Evolutionary conservation across 2,113 vertebrate species (phyloP).

Genomic region (Lampris megalopsis): DNA sequence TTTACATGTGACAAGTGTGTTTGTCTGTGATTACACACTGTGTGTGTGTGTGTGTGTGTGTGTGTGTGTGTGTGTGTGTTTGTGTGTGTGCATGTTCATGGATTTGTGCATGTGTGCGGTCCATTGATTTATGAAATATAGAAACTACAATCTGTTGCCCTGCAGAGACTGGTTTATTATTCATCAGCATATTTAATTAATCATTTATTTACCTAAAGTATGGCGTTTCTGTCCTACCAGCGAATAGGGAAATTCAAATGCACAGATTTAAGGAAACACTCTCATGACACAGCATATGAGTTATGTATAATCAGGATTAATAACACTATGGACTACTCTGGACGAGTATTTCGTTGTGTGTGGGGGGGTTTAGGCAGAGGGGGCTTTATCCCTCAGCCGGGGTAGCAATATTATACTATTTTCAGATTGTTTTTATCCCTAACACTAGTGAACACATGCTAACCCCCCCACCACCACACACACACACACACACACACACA

Average conservation of each 20-base stretch:
- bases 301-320: constrained; percentile 62
- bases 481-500: constrained; percentile 26
- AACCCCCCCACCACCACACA: not conserved
- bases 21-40: constrained; percentile 29
- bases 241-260: not conserved
- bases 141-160: constrained; percentile 81
- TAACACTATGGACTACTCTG: constrained; percentile 51
- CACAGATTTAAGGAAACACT: constrained; percentile 14
- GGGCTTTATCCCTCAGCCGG: constrained; percentile 21
- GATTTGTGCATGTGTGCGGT: constrained; percentile 22
- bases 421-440: constrained; percentile 29
- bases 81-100: constrained; percentile 26
- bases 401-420: too few relatives aligned
- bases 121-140: constrained; percentile 79
- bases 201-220: constrained; percentile 76
- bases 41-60: constrained; percentile 45
- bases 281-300: constrained; percentile 20
- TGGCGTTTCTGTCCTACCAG: constrained; percentile 27
- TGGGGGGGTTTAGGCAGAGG: constrained; percentile 39
- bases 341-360: constrained; percentile 27
- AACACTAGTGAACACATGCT: constrained; percentile 25
- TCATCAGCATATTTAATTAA: constrained; percentile 77
- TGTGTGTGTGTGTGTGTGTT: constrained; percentile 33
- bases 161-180: constrained; percentile 75
- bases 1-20: constrained; percentile 19